Evolutionary conservation across 2,888 invertebrate genomes (phyloP).

Genomic region (Mythimna lalbum): DNA sequence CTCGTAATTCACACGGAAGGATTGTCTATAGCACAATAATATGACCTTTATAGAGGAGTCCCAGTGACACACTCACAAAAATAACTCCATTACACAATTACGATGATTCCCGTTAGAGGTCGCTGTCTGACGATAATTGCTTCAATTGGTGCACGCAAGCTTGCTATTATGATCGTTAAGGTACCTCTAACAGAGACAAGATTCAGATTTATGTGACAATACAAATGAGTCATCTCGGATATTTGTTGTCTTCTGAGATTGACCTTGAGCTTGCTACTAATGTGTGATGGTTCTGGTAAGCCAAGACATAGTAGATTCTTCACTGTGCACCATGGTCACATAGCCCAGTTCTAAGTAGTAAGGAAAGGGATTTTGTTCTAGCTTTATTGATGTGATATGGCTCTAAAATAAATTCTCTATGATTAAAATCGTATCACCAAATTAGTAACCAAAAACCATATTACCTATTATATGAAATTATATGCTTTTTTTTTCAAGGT

Average conservation of each 20-base stretch:
- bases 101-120: slow-evolving; percentile 26
- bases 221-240: background rate
- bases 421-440: no score
- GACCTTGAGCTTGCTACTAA: background rate
- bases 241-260: background rate
- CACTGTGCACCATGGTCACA: no score
- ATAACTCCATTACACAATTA: slow-evolving; percentile 49
- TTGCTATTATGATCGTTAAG: background rate
- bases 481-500: no score
- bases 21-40: background rate
- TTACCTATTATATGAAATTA: no score
- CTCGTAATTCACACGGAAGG: no score
- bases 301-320: no score
- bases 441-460: no score
- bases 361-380: no score
- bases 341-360: no score
- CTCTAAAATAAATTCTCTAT: no score
- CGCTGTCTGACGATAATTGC: slow-evolving; percentile 6
- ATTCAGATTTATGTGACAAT: slow-evolving; percentile 32
- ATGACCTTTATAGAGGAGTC: background rate
- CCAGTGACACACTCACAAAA: slow-evolving; percentile 38
- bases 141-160: slow-evolving; percentile 35
- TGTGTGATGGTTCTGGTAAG: background rate
- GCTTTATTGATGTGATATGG: no score
- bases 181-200: slow-evolving; percentile 1